These are phyloP conservation scores for Tricholauxania praeusta DNA, from an alignment of 2,888 invertebrate genomes.

Conservation along the genomic window DNA sequence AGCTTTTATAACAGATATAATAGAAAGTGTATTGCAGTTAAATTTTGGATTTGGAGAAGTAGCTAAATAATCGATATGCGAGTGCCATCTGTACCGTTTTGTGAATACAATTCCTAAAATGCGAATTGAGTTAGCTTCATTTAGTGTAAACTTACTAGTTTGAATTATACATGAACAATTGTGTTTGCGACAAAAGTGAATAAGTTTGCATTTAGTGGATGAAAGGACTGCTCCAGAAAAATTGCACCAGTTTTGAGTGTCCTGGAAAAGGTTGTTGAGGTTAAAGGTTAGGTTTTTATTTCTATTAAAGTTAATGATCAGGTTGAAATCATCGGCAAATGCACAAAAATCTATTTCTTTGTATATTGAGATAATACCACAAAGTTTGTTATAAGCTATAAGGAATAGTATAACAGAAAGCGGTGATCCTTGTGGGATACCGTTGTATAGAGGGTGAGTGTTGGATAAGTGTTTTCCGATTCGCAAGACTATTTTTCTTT, in stretches of 20 bases:
- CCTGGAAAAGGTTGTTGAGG: not conserved
- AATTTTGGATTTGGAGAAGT: too few relatives aligned
- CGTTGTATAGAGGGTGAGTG: constrained; percentile 10
- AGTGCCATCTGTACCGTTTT: constrained; percentile 19
- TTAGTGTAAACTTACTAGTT: constrained; percentile 5
- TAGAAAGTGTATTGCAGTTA: too few relatives aligned
- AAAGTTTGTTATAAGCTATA: constrained; percentile 25
- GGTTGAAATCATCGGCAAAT: constrained; percentile 33
- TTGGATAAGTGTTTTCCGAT: not conserved
- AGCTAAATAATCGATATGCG: not conserved
- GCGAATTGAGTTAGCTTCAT: constrained; percentile 2
- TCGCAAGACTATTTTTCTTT: constrained; percentile 26
- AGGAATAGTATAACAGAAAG: constrained; percentile 28
- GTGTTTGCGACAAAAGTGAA: constrained; percentile 38
- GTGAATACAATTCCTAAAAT: constrained; percentile 29
- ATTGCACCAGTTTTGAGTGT: constrained; percentile 27
- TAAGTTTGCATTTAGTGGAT: constrained; percentile 30
- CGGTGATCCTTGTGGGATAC: constrained; percentile 27
- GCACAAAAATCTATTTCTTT: constrained; percentile 7
- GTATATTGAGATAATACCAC: not conserved
- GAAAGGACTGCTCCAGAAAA: constrained; percentile 34
- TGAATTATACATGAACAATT: constrained; percentile 14
- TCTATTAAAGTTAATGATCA: constrained; percentile 25
- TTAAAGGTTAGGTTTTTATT: constrained; percentile 23
- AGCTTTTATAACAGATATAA: too few relatives aligned